Percentiles rank a stretch among this genome's conserved stretches.
phyloP scores from a whole-genome alignment of 2,797 vertebrate genomes.

The Hippocampus kuda region DNA sequence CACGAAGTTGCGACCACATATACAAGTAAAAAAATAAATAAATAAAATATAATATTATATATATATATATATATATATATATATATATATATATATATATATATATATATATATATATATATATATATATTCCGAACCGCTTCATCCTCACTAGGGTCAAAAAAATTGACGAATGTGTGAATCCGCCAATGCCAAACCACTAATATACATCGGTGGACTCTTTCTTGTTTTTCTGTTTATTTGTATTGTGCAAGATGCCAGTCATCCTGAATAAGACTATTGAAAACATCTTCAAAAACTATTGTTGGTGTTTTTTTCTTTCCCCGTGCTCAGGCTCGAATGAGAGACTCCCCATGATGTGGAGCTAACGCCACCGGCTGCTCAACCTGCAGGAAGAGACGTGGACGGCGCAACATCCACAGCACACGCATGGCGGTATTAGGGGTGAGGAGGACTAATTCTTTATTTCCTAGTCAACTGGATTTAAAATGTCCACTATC shows the following conservation, averaged over 20 bases:
- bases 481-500: background rate
- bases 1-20: too few relatives aligned
- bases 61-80: too few relatives aligned
- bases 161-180: too few relatives aligned
- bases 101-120: too few relatives aligned
- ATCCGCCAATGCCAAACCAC: too few relatives aligned
- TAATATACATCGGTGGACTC: too few relatives aligned
- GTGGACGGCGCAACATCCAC: constrained; percentile 61
- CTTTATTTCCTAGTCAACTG: background rate
- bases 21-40: too few relatives aligned
- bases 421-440: constrained; percentile 73
- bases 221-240: background rate
- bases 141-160: too few relatives aligned
- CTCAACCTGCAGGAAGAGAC: constrained; percentile 56
- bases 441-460: constrained; percentile 57
- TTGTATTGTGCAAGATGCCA: background rate
- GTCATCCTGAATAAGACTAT: background rate
- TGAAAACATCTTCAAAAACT: background rate
- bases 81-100: too few relatives aligned
- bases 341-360: constrained; percentile 67
- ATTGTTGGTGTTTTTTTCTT: background rate
- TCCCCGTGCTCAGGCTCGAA: constrained; percentile 45
- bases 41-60: too few relatives aligned
- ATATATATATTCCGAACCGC: too few relatives aligned
- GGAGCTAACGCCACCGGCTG: constrained; percentile 62